Evolutionary conservation across 2,888 invertebrate genomes (phyloP).

Genomic region (Apoderus coryli): DNA sequence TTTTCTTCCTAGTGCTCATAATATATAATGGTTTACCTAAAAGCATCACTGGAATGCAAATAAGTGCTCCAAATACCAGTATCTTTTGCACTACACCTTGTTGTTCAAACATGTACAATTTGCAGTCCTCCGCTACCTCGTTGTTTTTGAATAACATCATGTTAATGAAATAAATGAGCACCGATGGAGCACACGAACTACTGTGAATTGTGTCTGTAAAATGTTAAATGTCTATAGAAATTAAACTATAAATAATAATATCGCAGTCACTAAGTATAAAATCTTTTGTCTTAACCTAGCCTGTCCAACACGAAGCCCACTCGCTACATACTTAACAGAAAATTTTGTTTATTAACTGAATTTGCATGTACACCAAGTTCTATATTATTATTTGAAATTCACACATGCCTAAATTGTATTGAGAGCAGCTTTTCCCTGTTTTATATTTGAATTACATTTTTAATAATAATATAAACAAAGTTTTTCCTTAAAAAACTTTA

Average conservation of each 20-base stretch:
- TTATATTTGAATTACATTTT: too few species aligned
- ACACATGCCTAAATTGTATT: too few species aligned
- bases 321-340: too few species aligned
- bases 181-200: slow-evolving; percentile 54
- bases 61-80: slow-evolving; percentile 46
- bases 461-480: too few species aligned
- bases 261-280: too few species aligned
- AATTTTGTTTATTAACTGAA: too few species aligned
- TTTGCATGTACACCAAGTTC: too few species aligned
- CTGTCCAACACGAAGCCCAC: too few species aligned
- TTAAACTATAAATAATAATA: background rate
- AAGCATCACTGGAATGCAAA: slow-evolving; percentile 65
- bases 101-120: slow-evolving; percentile 43
- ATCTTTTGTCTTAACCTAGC: too few species aligned
- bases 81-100: slow-evolving; percentile 46
- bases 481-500: too few species aligned
- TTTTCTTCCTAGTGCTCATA: slow-evolving; percentile 27
- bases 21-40: slow-evolving; percentile 62
- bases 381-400: too few species aligned
- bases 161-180: slow-evolving; percentile 63
- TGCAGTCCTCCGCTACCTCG: slow-evolving; percentile 30
- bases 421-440: too few species aligned
- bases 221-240: background rate
- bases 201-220: slow-evolving; percentile 22
- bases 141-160: slow-evolving; percentile 49